A percentile compares a stretch with the other conserved stretches of the same genome.
Evolutionary conservation across 1,140 invertebrate genomes (phyloP).

Genomic region (Polypedilum vanderplanki): DNA sequence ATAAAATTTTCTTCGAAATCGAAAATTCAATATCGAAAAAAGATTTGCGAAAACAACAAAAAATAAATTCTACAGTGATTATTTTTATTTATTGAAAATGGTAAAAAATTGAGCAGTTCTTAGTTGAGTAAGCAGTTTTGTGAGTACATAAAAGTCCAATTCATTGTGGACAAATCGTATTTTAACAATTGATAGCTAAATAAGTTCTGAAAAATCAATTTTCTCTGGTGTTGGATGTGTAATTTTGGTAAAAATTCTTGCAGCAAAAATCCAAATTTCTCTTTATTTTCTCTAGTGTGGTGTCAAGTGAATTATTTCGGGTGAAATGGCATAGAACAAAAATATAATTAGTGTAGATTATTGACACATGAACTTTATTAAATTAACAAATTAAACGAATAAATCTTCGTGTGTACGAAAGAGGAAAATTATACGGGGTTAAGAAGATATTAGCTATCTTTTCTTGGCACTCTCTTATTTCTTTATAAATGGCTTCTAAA

Average conservation of each 20-base stretch:
- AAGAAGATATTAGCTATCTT: too few relatives aligned
- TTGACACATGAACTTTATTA: background rate
- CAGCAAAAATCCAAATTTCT: background rate
- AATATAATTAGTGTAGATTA: constrained; percentile 3
- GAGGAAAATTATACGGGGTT: background rate
- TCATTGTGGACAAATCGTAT: background rate
- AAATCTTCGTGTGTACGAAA: background rate
- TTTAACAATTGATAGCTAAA: background rate
- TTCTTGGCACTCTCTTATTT: too few relatives aligned
- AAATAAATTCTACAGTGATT: too few relatives aligned
- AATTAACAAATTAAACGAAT: background rate
- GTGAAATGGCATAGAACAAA: background rate
- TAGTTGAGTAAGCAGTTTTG: background rate
- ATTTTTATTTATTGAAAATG: too few relatives aligned
- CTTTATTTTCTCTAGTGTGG: too few relatives aligned
- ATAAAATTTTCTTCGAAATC: too few relatives aligned
- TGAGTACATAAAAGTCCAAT: background rate
- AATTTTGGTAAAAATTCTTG: background rate
- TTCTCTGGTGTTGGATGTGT: background rate
- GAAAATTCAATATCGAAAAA: too few relatives aligned
- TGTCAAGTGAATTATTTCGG: background rate
- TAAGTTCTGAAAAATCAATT: background rate
- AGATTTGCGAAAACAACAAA: too few relatives aligned
- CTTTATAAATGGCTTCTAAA: background rate
- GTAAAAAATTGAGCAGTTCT: too few relatives aligned